Percentiles rank a stretch among this genome's conserved stretches.
These are phyloP conservation scores for Sinodicranocentrus sp. DNA, from an alignment of 2,888 invertebrate genomes.

Conservation along the genomic window DNA sequence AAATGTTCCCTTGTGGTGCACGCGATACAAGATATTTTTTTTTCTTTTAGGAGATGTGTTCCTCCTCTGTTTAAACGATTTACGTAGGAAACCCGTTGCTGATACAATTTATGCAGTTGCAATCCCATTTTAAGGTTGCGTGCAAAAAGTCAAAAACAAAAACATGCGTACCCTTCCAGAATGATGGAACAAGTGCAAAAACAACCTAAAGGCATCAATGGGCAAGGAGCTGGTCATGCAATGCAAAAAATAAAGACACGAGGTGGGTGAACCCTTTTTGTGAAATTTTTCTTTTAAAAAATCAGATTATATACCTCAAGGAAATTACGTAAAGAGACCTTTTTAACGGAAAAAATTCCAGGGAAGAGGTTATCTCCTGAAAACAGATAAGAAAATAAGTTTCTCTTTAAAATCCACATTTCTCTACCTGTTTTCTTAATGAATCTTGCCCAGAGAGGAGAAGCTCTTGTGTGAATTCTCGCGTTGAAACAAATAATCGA, in stretches of 20 bases:
- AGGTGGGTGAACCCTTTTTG: slow-evolving; percentile 21
- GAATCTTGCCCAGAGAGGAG: too few relatives aligned
- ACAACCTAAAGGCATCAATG: background rate
- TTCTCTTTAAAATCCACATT: too few relatives aligned
- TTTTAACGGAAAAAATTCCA: slow-evolving; percentile 32
- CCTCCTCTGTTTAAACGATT: background rate
- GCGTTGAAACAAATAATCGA: slow-evolving; percentile 4
- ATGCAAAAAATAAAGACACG: background rate
- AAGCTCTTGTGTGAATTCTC: too few relatives aligned
- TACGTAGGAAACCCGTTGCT: slow-evolving; percentile 36
- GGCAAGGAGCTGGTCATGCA: background rate
- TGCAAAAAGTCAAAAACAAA: background rate
- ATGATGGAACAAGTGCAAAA: slow-evolving; percentile 61
- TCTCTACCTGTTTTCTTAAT: too few relatives aligned
- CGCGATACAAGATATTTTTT: slow-evolving; percentile 49
- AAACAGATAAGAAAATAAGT: too few relatives aligned
- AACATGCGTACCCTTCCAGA: background rate
- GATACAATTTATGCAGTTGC: slow-evolving; percentile 36
- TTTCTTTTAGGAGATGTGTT: background rate
- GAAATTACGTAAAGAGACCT: too few relatives aligned
- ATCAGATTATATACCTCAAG: slow-evolving; percentile 4
- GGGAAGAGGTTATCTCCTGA: too few relatives aligned
- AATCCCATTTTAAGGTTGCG: slow-evolving; percentile 35
- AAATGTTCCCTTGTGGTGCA: slow-evolving; percentile 50
- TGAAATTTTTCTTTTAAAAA: background rate